These are phyloP conservation scores for Orthosia cruda DNA, from an alignment of 2,888 invertebrate genomes.

Conservation along the genomic window DNA sequence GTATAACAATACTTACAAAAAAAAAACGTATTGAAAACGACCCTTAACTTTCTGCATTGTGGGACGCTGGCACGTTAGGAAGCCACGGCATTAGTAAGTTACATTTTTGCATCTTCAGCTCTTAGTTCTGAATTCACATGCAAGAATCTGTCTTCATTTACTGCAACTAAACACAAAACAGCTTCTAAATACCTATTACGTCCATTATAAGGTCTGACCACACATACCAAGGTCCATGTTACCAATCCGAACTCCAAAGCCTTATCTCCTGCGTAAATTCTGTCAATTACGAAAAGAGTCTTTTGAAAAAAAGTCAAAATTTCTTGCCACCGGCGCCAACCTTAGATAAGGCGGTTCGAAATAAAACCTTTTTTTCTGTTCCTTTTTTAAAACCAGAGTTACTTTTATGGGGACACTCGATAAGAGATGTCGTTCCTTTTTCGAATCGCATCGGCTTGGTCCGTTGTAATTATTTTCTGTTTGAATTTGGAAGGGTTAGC, in stretches of 20 bases:
- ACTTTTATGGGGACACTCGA: constrained; percentile 73
- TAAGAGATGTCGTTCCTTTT: constrained; percentile 65
- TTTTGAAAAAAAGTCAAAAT: constrained; percentile 62
- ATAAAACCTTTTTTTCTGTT: constrained; percentile 63
- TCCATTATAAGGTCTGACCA: constrained; percentile 10
- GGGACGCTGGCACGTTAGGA: too few relatives aligned
- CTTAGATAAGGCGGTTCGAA: constrained; percentile 69
- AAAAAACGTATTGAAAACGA: neutral
- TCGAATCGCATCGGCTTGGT: constrained; percentile 47
- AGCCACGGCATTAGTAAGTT: neutral
- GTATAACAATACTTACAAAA: neutral
- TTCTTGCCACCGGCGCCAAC: constrained; percentile 76
- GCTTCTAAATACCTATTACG: constrained; percentile 24
- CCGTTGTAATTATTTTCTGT: constrained; percentile 67
- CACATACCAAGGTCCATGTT: constrained; percentile 55
- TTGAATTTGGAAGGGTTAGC: constrained; percentile 55
- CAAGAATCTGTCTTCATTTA: constrained; percentile 14
- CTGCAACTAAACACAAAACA: neutral
- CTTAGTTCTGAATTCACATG: neutral
- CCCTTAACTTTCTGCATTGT: neutral
- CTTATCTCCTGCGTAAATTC: constrained; percentile 75
- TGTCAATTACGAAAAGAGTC: constrained; percentile 73
- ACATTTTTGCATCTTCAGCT: neutral
- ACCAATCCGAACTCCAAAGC: constrained; percentile 33
- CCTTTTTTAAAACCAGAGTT: constrained; percentile 67